Percentiles rank a stretch among this genome's conserved stretches.
These are phyloP conservation scores for Octomys mimax DNA, from an alignment of 2,797 vertebrate species.

Conservation along the genomic window DNA sequence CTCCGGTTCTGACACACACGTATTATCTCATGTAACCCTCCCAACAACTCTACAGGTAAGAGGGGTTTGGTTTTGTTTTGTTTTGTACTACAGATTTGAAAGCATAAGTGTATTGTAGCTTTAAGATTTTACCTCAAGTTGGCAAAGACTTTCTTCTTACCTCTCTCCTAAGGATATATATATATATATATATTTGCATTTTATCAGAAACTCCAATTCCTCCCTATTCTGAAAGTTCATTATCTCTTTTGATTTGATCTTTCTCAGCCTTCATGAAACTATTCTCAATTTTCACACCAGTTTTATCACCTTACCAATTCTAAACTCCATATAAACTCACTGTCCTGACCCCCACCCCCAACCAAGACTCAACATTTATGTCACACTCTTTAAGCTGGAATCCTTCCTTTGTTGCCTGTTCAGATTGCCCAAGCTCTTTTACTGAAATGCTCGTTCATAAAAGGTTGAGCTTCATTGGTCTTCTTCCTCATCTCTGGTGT, in stretches of 20 bases:
- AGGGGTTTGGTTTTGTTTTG: neutral
- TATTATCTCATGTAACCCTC: neutral
- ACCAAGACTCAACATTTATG: neutral
- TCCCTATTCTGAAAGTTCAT: neutral
- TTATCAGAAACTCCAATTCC: neutral
- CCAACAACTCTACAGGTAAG: neutral
- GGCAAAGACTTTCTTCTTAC: too few species aligned
- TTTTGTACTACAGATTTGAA: neutral
- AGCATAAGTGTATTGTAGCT: neutral
- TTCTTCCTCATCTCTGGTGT: neutral
- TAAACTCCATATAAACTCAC: neutral
- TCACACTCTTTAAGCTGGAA: constrained; percentile 8
- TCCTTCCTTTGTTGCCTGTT: neutral
- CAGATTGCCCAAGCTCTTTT: neutral
- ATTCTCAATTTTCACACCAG: neutral
- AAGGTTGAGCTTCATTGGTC: neutral
- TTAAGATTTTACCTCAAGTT: neutral
- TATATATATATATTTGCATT: neutral
- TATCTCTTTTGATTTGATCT: neutral
- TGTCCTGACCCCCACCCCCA: neutral
- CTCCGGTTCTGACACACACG: fast-evolving
- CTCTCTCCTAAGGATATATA: neutral
- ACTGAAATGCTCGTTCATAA: neutral
- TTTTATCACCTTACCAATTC: neutral
- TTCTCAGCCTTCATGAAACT: neutral